Percentiles rank a stretch among this genome's conserved stretches.
These are phyloP conservation scores for Chaetura pelagica DNA, from an alignment of 2,113 vertebrate genomes.

Conservation along the genomic window DNA sequence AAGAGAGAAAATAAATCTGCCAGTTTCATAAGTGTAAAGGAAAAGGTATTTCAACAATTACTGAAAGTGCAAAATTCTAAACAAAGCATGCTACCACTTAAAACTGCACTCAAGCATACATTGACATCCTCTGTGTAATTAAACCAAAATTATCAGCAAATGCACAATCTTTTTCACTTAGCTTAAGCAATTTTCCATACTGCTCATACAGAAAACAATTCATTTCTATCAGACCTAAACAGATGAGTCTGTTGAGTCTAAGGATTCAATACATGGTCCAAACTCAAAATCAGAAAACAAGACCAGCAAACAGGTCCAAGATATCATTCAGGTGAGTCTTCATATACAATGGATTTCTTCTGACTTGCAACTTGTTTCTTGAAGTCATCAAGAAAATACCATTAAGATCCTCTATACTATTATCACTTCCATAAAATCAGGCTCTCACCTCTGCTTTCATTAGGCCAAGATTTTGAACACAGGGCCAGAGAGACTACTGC, in stretches of 20 bases:
- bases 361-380: background rate
- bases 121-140: background rate
- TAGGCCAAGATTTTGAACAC: background rate
- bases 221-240: background rate
- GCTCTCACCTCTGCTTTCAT: background rate
- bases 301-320: background rate
- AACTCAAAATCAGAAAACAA: background rate
- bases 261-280: background rate
- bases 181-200: background rate
- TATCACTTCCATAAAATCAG: background rate
- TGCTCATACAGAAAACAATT: background rate
- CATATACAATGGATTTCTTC: background rate
- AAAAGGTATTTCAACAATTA: background rate
- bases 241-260: background rate
- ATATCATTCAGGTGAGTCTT: background rate
- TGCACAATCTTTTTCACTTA: background rate
- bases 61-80: background rate
- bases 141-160: background rate
- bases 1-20: background rate
- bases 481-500: accelerated
- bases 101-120: background rate
- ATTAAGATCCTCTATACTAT: background rate
- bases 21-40: background rate
- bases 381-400: background rate
- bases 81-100: background rate